A percentile compares a stretch with the other conserved stretches of the same genome.
These are phyloP conservation scores for Coboldia fuscipes DNA, from an alignment of 1,140 invertebrate genomes.

Conservation along the genomic window DNA sequence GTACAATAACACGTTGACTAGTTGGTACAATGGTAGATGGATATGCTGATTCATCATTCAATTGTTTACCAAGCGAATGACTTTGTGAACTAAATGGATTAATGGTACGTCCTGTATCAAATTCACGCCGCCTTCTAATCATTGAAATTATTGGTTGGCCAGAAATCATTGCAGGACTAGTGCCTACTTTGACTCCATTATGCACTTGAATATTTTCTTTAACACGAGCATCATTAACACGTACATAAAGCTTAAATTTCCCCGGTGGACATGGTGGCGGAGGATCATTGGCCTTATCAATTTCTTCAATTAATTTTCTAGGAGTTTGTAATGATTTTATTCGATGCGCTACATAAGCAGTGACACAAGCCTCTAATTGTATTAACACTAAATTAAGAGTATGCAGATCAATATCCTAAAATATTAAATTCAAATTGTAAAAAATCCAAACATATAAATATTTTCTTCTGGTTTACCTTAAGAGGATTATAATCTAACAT, in stretches of 20 bases:
- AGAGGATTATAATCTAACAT: constrained; percentile 59
- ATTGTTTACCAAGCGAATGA: too few species aligned
- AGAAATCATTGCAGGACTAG: constrained; percentile 18
- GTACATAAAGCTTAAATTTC: constrained; percentile 18
- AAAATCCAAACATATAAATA: constrained; percentile 5
- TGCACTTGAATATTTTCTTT: constrained; percentile 14
- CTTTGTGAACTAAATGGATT: constrained; percentile 2
- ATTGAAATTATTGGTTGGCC: constrained; percentile 16
- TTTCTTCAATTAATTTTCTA: constrained; percentile 50
- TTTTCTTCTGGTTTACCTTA: constrained; percentile 29
- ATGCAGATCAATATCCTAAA: constrained; percentile 44
- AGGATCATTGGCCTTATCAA: constrained; percentile 33
- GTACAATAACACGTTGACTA: constrained; percentile 21
- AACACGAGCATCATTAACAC: constrained; percentile 12
- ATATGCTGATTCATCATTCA: too few species aligned
- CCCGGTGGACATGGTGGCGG: constrained; percentile 45
- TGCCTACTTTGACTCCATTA: constrained; percentile 12
- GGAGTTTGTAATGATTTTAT: constrained; percentile 50
- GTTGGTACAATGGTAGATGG: too few species aligned
- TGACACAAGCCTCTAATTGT: constrained; percentile 45
- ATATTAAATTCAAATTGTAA: constrained; percentile 8
- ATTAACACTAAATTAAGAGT: constrained; percentile 48
- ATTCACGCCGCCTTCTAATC: too few species aligned
- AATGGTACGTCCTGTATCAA: too few species aligned
- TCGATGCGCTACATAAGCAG: constrained; percentile 67